Evolutionary conservation across 1,140 invertebrate species (phyloP).

Genomic region (Leptestheria dahalacensis): DNA sequence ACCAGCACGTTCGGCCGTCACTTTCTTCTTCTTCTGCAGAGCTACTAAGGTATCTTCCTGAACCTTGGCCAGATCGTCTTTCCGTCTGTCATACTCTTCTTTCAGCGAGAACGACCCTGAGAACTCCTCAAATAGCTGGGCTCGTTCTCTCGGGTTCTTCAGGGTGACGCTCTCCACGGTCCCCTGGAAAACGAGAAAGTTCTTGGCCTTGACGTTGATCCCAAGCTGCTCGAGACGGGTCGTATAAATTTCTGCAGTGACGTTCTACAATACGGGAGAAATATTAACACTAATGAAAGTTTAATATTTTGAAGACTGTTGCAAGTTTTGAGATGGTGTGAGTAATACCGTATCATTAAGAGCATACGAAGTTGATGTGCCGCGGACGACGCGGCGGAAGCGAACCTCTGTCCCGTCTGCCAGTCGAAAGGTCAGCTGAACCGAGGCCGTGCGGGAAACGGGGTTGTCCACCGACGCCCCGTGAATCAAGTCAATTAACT

Average conservation of each 20-base stretch:
- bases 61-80: slow-evolving; percentile 85
- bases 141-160: slow-evolving; percentile 98
- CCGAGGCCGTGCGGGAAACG: slow-evolving; percentile 28
- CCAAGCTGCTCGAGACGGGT: slow-evolving; percentile 80
- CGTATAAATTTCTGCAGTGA: slow-evolving; percentile 71
- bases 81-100: slow-evolving; percentile 86
- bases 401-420: slow-evolving; percentile 66
- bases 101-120: slow-evolving; percentile 66
- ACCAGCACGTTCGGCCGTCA: slow-evolving; percentile 93
- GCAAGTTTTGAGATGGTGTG: no score
- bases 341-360: slow-evolving; percentile 81
- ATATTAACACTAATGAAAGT: no score
- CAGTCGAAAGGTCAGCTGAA: slow-evolving; percentile 80
- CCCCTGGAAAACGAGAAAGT: slow-evolving; percentile 99
- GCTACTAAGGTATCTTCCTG: slow-evolving; percentile 97
- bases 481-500: slow-evolving; percentile 91
- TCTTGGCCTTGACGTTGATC: slow-evolving; percentile 98
- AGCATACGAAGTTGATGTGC: slow-evolving; percentile 85
- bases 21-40: slow-evolving; percentile 96
- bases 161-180: slow-evolving; percentile 98
- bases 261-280: no score
- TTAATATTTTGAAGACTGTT: no score
- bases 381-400: slow-evolving; percentile 81
- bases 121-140: slow-evolving; percentile 94
- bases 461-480: slow-evolving; percentile 92